A percentile compares a stretch with the other conserved stretches of the same genome.
These are phyloP conservation scores for Sarcophaga subvicina DNA, from an alignment of 2,888 invertebrate species.

Conservation along the genomic window DNA sequence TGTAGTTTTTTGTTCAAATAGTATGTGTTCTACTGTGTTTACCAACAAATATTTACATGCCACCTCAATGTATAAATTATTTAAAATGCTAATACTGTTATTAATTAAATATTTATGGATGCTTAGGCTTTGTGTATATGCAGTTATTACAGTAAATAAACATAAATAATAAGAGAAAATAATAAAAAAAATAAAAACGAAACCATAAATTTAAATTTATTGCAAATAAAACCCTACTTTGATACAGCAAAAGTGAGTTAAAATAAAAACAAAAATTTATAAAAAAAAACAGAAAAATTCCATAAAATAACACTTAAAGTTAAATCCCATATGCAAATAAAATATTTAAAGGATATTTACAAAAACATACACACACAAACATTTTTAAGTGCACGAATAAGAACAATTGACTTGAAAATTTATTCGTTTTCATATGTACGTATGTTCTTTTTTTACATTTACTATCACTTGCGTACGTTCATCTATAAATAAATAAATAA, in stretches of 20 bases:
- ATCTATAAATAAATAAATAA: neutral
- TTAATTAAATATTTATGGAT: neutral
- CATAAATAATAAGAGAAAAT: neutral
- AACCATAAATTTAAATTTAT: neutral
- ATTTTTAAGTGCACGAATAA: neutral
- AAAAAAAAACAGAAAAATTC: neutral
- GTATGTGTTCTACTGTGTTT: neutral
- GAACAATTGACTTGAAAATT: neutral
- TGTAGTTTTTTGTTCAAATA: neutral
- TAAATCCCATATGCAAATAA: neutral
- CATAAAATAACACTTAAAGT: too few relatives aligned
- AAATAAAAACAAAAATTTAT: neutral
- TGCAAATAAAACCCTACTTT: too few relatives aligned
- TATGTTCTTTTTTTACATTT: too few relatives aligned
- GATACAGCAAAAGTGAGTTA: neutral
- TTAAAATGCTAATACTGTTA: neutral
- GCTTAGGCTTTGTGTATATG: neutral
- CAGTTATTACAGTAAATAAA: neutral
- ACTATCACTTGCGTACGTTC: neutral
- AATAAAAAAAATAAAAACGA: neutral
- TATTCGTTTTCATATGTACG: neutral
- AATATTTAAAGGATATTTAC: neutral
- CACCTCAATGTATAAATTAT: neutral
- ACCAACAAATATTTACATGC: neutral
- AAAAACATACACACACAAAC: neutral